phyloP scores from a whole-genome alignment of 92 coral and sea anemone genomes.

The Phymanthus crucifer region DNA sequence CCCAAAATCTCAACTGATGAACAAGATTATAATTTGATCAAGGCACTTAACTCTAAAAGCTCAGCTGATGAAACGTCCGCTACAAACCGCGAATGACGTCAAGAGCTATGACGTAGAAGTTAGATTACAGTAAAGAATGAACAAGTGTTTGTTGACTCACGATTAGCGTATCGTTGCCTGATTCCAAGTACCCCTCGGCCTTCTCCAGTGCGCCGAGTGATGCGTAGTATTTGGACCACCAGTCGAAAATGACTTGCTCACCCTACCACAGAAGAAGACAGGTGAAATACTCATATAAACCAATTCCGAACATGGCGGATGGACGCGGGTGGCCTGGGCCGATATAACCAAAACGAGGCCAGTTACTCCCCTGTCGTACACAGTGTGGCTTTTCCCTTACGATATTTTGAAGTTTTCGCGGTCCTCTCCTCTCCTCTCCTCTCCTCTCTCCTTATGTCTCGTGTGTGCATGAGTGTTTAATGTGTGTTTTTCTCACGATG shows the following conservation, averaged over 20 bases:
- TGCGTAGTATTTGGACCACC: constrained; percentile 98
- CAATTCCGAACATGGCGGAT: too few species aligned
- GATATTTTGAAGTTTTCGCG: too few species aligned
- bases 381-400: too few species aligned
- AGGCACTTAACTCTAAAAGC: neutral
- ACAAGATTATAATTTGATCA: too few species aligned
- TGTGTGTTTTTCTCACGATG: too few species aligned
- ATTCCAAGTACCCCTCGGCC: constrained; percentile 68
- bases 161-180: constrained; percentile 73
- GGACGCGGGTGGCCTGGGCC: too few species aligned
- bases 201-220: constrained; percentile 70
- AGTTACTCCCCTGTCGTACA: too few species aligned
- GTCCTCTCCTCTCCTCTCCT: too few species aligned
- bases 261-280: constrained; percentile 5
- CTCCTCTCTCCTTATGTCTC: too few species aligned
- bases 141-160: constrained; percentile 37
- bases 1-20: neutral
- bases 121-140: neutral
- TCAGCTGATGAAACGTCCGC: neutral
- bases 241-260: constrained; percentile 74
- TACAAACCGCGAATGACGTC: neutral
- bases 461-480: neutral
- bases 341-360: too few species aligned
- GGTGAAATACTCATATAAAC: neutral
- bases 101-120: neutral